Conservation (phyloP, 2,113 vertebrate genomes). For the Neomonachus schauinslandi region DNA sequence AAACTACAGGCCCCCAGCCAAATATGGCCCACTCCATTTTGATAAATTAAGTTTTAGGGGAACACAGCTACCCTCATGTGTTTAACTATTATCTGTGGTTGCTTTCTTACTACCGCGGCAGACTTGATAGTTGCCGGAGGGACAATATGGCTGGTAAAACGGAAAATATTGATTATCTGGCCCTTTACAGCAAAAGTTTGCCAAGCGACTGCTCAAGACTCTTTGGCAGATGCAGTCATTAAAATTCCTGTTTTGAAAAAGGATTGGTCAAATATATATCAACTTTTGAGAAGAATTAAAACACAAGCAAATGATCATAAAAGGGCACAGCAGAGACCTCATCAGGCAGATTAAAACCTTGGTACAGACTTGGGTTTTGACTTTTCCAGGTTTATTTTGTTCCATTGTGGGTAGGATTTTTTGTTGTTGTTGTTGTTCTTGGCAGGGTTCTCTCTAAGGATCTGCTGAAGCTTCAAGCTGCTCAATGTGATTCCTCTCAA, state of each 20-base stretch:
- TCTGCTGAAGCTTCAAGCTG: conserved; percentile 51
- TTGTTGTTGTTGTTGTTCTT: neutral
- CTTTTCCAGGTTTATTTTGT: neutral
- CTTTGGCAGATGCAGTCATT: conserved; percentile 8
- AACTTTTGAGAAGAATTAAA: neutral
- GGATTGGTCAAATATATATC: neutral
- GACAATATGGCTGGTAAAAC: neutral
- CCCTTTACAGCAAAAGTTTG: neutral
- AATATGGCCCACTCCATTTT: neutral
- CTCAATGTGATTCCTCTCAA: conserved; percentile 62
- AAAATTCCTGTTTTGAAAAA: neutral
- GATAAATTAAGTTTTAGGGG: neutral
- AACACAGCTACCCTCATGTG: neutral
- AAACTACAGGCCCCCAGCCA: neutral
- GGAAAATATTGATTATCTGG: neutral
- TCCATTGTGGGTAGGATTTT: neutral
- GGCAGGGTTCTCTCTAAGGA: conserved; percentile 48
- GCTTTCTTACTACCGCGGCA: neutral
- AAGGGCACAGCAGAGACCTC: neutral
- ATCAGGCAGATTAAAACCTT: neutral
- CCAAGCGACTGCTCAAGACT: neutral
- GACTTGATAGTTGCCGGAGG: neutral
- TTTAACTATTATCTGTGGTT: neutral
- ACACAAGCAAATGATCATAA: neutral
- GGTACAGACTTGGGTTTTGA: neutral